Evolutionary conservation across 2,113 vertebrate genomes (phyloP).

Genomic region (Pygoscelis adeliae): DNA sequence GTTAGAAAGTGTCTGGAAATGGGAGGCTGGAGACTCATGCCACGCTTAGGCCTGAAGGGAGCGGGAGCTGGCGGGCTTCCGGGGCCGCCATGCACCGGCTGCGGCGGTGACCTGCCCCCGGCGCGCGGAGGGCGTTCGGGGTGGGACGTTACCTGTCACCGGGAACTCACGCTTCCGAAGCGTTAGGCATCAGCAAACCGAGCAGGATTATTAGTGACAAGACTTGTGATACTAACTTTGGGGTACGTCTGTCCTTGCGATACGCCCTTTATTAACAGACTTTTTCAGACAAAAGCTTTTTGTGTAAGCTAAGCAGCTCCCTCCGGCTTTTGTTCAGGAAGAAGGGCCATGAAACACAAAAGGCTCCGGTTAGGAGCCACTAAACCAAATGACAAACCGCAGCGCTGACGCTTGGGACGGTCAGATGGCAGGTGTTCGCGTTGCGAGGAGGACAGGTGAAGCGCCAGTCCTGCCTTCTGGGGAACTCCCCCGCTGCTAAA

Average conservation of each 20-base stretch:
- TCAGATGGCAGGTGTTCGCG: fast-evolving
- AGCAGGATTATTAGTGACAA: fast-evolving
- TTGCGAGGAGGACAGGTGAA: background rate
- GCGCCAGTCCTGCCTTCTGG: no score
- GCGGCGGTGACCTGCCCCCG: fast-evolving
- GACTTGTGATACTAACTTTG: fast-evolving
- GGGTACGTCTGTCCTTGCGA: fast-evolving
- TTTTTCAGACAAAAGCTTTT: background rate
- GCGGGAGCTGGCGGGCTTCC: background rate
- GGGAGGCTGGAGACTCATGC: background rate
- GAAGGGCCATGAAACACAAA: background rate
- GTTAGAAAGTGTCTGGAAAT: conserved; percentile 42
- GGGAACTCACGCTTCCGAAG: fast-evolving
- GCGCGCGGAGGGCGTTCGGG: fast-evolving
- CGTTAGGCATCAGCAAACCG: fast-evolving
- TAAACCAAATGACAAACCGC: background rate
- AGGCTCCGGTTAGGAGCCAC: fast-evolving
- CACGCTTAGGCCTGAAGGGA: background rate
- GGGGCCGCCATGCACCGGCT: background rate
- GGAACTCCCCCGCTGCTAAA: background rate
- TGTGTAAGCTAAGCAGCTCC: background rate
- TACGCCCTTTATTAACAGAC: fast-evolving
- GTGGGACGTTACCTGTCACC: background rate
- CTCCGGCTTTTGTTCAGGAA: background rate
- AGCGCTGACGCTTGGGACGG: fast-evolving